These are phyloP conservation scores for Enteromius argenteus DNA, from an alignment of 2,797 vertebrate genomes.

Conservation along the genomic window DNA sequence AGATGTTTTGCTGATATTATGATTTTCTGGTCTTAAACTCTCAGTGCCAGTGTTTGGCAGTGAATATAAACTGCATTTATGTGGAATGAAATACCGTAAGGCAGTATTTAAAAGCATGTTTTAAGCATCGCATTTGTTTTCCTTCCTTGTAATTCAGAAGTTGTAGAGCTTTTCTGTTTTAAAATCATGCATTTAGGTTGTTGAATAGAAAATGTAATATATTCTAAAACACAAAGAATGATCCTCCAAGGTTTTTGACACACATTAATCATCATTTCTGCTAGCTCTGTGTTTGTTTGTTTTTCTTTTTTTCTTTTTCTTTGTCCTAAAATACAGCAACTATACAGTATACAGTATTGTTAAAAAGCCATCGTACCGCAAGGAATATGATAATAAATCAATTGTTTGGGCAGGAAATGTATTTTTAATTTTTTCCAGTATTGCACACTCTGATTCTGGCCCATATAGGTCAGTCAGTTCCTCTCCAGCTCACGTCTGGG, in stretches of 20 bases:
- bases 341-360: not conserved
- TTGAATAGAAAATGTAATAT: not conserved
- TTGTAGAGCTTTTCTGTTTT: not conserved
- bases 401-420: conserved; percentile 2
- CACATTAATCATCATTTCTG: conserved; percentile 2
- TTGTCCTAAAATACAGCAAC: not conserved
- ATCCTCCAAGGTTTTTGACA: not conserved
- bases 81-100: not conserved
- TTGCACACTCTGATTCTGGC: conserved; percentile 8
- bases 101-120: conserved; percentile 6
- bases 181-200: not conserved
- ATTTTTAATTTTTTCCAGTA: conserved; percentile 23
- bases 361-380: not conserved
- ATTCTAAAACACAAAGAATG: not conserved
- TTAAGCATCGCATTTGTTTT: not conserved
- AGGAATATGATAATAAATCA: conserved; percentile 23
- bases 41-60: not conserved
- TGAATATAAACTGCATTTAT: not conserved
- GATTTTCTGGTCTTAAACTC: not conserved
- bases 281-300: not conserved
- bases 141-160: not conserved
- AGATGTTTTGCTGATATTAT: not conserved
- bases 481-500: not conserved
- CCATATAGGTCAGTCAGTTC: conserved; percentile 23
- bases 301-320: not conserved